Conservation (phyloP, 2,888 invertebrate genomes). For the Cremastinae sp. region DNA sequence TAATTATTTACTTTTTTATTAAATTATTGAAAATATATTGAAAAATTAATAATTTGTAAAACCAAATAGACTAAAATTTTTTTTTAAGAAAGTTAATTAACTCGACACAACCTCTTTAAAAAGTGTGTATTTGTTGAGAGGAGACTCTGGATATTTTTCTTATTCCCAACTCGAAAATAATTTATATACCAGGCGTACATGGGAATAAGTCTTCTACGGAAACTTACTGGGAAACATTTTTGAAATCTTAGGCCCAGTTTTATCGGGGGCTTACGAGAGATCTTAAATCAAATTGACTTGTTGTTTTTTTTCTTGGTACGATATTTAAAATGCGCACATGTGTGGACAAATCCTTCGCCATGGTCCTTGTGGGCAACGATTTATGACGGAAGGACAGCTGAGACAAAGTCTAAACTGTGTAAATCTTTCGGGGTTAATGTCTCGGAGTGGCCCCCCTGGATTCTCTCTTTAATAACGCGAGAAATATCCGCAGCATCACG, state of each 20-base stretch:
- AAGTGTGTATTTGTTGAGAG: no score
- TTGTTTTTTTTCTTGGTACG: conserved; percentile 37
- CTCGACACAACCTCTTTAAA: no score
- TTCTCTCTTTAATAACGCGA: conserved; percentile 35
- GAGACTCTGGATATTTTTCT: no score
- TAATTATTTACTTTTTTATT: no score
- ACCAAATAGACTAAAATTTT: no score
- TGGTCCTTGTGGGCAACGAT: conserved; percentile 56
- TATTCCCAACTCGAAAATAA: no score
- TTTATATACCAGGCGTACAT: no score
- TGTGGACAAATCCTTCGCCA: conserved; percentile 38
- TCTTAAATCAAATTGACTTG: conserved; percentile 25
- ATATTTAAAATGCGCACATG: conserved; percentile 8
- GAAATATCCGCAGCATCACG: conserved; percentile 31
- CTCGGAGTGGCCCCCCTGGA: conserved; percentile 45
- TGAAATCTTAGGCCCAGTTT: conserved; percentile 8
- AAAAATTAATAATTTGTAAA: no score
- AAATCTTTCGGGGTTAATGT: conserved; percentile 62
- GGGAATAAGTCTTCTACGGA: not conserved
- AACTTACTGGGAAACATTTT: not conserved
- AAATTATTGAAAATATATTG: no score
- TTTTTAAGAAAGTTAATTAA: no score
- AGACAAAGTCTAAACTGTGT: conserved; percentile 60
- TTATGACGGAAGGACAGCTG: conserved; percentile 63
- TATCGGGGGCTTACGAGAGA: not conserved